A percentile compares a stretch with the other conserved stretches of the same genome.
Conservation (phyloP, 2,797 vertebrate genomes). For the Lutjanus campechanus region DNA sequence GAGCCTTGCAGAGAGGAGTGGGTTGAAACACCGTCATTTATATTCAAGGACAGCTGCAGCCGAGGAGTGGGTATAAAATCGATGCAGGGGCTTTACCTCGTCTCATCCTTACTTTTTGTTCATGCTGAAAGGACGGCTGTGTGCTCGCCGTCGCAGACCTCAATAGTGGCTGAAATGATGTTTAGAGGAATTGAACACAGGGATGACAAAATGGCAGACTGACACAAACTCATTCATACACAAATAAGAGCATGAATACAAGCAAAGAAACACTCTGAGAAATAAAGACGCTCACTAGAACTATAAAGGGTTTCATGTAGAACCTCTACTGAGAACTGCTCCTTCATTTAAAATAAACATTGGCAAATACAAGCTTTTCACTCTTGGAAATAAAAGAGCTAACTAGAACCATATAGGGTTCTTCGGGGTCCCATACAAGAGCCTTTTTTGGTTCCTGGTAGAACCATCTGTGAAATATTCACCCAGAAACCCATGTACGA, state of each 20-base stretch:
- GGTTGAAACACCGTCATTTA: slow-evolving; percentile 73
- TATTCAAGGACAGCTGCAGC: slow-evolving; percentile 78
- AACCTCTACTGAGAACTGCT: no score
- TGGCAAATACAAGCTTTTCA: no score
- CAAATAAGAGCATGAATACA: slow-evolving; percentile 37
- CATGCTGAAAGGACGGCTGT: slow-evolving; percentile 54
- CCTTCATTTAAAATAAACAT: no score
- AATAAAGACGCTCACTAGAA: neutral
- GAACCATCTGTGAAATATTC: no score
- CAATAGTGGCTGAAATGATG: slow-evolving; percentile 30
- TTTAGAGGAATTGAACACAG: slow-evolving; percentile 39
- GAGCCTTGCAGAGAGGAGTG: slow-evolving; percentile 63
- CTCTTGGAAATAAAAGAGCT: no score
- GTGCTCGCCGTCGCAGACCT: slow-evolving; percentile 18
- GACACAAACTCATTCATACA: slow-evolving; percentile 23
- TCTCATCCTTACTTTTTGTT: slow-evolving; percentile 76
- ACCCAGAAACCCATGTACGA: no score
- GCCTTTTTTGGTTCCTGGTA: no score
- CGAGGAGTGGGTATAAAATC: slow-evolving; percentile 77
- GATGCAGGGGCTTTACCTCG: slow-evolving; percentile 71
- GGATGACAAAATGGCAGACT: slow-evolving; percentile 32
- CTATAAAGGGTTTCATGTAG: no score
- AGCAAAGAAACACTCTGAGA: slow-evolving; percentile 14
- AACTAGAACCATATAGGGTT: no score
- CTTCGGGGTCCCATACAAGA: no score